Evolutionary conservation across 2,888 invertebrate genomes (phyloP), one percentile per base, ranked within the genome.

Genomic region (Metallyticus violacea): DNA sequence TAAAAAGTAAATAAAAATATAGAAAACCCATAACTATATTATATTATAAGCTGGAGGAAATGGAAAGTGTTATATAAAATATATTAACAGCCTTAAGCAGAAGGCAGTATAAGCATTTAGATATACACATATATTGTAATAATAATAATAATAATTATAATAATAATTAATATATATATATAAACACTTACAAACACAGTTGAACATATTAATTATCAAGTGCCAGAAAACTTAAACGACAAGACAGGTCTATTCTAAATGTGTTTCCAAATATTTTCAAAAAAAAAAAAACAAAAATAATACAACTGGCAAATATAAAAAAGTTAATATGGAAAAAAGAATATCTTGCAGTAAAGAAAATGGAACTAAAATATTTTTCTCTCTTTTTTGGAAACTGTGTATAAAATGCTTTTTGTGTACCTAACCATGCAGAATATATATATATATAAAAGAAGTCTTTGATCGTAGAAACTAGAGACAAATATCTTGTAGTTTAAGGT

Each of bases 191-290:
- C 81, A 81, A 26, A 83, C 62, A 82, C 82, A 62, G 77, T 77
- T 83, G n/a, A 83, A 83, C 76, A 83, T 83, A 83, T 83, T 83
- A 62, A 62, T 15, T 62, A 77, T 62, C 83, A 83, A 83, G 83
- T 83, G 83, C 83, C 83, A 25, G 83, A 77, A 83, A 83, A 83
- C 25, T 83, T 83, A 77, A 26, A 77, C 28, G 77, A 28, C 77
- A 83, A 82, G 77, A 77, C 28, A 22, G 77, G 83, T 83, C 29
- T 83, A 83, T 83, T 83, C 83, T 83, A 83, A 83, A 83, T 77
- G 83, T 83, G 83, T 76, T 83, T 83, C 77, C 76, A 77, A 83
- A 83, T 77, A 83, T 83, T 83, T 83, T 83, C 26, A 77, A 83
- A 77, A 15, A 83, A n/a, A n/a, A n/a, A n/a, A n/a, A n/a, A n/a